Evolutionary conservation across 2,113 vertebrate genomes (phyloP).

Genomic region (Galbula dea): DNA sequence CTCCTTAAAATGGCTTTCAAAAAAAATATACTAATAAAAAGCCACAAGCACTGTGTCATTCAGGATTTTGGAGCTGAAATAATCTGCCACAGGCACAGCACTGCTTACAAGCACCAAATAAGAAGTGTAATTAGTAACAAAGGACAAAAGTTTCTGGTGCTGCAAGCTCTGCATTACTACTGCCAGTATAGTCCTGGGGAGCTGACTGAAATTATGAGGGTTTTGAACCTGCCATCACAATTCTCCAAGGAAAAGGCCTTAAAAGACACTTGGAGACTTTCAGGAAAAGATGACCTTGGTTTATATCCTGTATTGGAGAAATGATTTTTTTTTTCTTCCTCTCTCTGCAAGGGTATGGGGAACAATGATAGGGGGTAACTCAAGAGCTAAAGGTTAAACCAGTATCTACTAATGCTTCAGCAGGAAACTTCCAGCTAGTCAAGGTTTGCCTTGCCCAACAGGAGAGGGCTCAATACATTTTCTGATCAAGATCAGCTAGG

Average conservation of each 20-base stretch:
- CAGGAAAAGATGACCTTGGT: background rate
- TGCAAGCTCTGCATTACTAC: background rate
- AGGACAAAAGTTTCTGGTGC: background rate
- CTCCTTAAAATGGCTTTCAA: background rate
- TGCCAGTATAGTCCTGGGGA: background rate
- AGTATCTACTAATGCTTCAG: background rate
- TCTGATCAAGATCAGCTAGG: background rate
- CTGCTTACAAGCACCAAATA: background rate
- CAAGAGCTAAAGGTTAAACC: background rate
- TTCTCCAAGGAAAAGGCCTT: background rate
- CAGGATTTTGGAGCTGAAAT: background rate
- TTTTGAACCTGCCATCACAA: background rate
- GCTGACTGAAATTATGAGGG: background rate
- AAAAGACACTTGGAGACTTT: background rate
- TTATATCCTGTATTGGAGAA: fast-evolving
- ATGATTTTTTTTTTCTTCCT: background rate
- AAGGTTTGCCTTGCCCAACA: background rate
- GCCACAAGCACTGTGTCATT: background rate
- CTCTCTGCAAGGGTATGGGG: background rate
- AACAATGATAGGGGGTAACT: background rate
- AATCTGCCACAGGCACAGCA: background rate
- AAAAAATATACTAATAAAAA: background rate
- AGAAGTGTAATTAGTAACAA: background rate
- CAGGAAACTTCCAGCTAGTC: background rate
- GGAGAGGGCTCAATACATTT: background rate